These are phyloP conservation scores for Rhinopomastus cyanomelas DNA, from an alignment of 2,113 vertebrate species.

Conservation along the genomic window DNA sequence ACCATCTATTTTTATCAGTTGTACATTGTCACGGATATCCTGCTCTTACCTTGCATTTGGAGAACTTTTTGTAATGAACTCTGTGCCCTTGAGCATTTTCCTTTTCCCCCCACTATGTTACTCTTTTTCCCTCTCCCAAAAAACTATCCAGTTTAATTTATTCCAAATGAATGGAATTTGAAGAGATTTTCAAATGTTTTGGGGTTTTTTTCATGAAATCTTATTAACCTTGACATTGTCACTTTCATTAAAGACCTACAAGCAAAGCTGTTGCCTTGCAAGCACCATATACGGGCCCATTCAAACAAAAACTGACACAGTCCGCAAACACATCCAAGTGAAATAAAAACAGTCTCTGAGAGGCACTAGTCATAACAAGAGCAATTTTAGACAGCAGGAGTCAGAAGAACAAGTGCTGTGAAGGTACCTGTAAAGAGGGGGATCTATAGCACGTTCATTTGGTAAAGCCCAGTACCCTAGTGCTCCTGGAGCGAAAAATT, in stretches of 20 bases:
- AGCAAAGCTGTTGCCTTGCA: neutral
- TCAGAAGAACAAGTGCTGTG: neutral
- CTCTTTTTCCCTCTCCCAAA: neutral
- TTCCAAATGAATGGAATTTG: neutral
- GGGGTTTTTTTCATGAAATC: neutral
- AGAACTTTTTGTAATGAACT: neutral
- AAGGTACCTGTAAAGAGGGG: neutral
- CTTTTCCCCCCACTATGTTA: neutral
- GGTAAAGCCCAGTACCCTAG: neutral
- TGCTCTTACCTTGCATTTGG: neutral
- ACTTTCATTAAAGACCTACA: neutral
- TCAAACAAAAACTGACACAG: neutral
- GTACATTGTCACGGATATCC: neutral
- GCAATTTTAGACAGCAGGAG: conserved; percentile 8
- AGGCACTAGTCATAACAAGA: neutral
- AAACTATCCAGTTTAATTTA: neutral
- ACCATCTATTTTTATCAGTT: neutral
- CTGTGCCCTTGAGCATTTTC: neutral
- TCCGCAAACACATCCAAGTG: neutral
- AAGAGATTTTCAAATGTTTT: neutral
- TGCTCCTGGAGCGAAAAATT: neutral
- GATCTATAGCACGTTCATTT: neutral
- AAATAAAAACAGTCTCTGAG: neutral
- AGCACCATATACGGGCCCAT: neutral
- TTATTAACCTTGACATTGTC: neutral